Conservation (phyloP, 2,113 vertebrate genomes). For the Cynoglossus semilaevis region DNA sequence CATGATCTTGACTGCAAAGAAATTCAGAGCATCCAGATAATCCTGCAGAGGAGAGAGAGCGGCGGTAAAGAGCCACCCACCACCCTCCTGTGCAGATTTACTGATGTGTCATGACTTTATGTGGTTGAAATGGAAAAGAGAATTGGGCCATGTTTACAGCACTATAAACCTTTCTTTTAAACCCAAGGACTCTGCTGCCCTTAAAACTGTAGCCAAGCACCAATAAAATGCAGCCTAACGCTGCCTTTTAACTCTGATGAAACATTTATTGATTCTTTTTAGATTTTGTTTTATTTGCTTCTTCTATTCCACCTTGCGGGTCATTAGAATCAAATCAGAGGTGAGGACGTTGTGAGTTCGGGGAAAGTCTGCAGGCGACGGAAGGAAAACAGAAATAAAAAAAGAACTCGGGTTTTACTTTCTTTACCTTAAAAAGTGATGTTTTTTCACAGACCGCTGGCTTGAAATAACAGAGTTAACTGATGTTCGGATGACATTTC, state of each 20-base stretch:
- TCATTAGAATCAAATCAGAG: conserved; percentile 52
- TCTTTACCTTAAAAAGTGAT: neutral
- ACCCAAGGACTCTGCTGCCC: conserved; percentile 77
- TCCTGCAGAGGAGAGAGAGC: conserved; percentile 29
- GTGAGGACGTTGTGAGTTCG: conserved; percentile 18
- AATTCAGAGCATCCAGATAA: conserved; percentile 14
- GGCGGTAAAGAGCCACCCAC: conserved; percentile 38
- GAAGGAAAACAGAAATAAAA: conserved; percentile 2
- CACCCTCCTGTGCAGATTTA: conserved; percentile 70
- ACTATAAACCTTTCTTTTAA: conserved; percentile 79
- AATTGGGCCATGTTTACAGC: conserved; percentile 78
- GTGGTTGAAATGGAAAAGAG: conserved; percentile 79
- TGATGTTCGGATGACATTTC: neutral
- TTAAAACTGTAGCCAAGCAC: conserved; percentile 59
- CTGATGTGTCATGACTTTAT: conserved; percentile 75
- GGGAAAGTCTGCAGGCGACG: conserved; percentile 16
- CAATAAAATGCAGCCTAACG: conserved; percentile 68
- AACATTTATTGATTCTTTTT: conserved; percentile 75
- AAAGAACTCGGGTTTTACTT: neutral
- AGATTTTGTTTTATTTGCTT: conserved; percentile 70
- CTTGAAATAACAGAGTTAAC: neutral
- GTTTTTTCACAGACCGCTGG: too few relatives aligned
- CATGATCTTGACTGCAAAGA: conserved; percentile 28
- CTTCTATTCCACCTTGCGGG: conserved; percentile 47
- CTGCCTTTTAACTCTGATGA: conserved; percentile 75